Evolutionary conservation across 2,113 vertebrate species (phyloP).

Genomic region (Globicephala melas): DNA sequence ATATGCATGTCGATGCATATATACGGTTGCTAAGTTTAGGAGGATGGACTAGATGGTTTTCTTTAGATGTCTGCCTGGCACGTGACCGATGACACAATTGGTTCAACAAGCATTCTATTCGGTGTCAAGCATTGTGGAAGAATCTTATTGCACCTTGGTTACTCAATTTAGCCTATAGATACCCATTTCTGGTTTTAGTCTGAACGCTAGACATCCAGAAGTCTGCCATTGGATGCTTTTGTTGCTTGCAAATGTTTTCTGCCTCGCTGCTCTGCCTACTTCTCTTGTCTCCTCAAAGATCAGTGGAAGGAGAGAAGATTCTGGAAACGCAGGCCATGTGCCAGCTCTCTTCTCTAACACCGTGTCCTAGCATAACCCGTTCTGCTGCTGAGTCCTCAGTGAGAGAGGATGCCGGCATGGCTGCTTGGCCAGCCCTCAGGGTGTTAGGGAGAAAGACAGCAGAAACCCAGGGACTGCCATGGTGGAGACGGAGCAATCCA

Average conservation of each 20-base stretch:
- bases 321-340: slow-evolving; percentile 71
- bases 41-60: background rate
- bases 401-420: slow-evolving; percentile 56
- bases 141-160: background rate
- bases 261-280: slow-evolving; percentile 20
- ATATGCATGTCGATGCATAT: background rate
- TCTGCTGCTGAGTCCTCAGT: slow-evolving; percentile 63
- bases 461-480: background rate
- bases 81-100: background rate
- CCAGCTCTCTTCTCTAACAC: slow-evolving; percentile 68
- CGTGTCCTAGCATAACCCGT: slow-evolving; percentile 55
- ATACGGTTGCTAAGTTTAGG: background rate
- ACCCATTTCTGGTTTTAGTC: background rate
- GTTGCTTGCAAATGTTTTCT: slow-evolving; percentile 47
- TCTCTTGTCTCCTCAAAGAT: slow-evolving; percentile 59
- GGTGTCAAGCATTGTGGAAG: background rate
- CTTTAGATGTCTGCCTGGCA: background rate
- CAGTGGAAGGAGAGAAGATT: slow-evolving; percentile 47
- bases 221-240: background rate
- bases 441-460: slow-evolving; percentile 55
- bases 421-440: slow-evolving; percentile 27
- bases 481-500: slow-evolving; percentile 15
- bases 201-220: background rate
- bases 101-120: background rate
- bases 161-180: background rate